Evolutionary conservation across 1,140 invertebrate species (phyloP), one percentile per base, ranked within the genome.

Genomic region (Venustaconcha ellipsiformis): DNA sequence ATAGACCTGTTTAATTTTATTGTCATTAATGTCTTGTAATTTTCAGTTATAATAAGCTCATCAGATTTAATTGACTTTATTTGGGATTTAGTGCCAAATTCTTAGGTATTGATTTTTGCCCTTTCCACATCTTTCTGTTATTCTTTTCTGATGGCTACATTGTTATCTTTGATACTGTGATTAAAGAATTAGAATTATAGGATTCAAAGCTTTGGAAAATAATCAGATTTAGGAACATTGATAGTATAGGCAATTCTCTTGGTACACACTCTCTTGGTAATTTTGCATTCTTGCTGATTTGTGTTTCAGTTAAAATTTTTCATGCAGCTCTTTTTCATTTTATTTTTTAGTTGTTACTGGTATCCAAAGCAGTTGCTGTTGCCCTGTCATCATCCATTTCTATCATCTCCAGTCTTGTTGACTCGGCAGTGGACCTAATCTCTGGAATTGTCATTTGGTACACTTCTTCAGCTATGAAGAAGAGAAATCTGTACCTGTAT

Each of bases 401-500:
- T 56, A 89, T 91, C 64, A 90, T 92, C 56, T 91, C 90, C 30
- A 88, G 88, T 72, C 78, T 91, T 60, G 89, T 91, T 6, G 91
- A 91, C 83, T 91, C 89, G 18, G 81, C 81, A 13, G 88, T 91
- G 14, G 91, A 91, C 81, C 86, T 91, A 13, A 80, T 90, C 5
- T 87, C 87, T 57, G 90, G 91, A 6, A 71, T 86, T 26, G 81
- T 92, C 23, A 90, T 92, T 72, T 91, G 89, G 88, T 84, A 88
- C 78, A 90, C 89, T 2, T 83, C 81, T n/a, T 67, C 89, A 14
- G 88, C 89, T 26, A 89, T 92, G 57, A 88, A 84, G 68, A 87
- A 84, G 20, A 79, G 85, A 20, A 87, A 91, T 79, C 88, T 88
- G 8, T 91, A 91, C 76, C 64, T 83, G 57, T 91, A 91, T 83